Conservation (phyloP, 1,140 invertebrate genomes). For the Achatina immaculata region DNA sequence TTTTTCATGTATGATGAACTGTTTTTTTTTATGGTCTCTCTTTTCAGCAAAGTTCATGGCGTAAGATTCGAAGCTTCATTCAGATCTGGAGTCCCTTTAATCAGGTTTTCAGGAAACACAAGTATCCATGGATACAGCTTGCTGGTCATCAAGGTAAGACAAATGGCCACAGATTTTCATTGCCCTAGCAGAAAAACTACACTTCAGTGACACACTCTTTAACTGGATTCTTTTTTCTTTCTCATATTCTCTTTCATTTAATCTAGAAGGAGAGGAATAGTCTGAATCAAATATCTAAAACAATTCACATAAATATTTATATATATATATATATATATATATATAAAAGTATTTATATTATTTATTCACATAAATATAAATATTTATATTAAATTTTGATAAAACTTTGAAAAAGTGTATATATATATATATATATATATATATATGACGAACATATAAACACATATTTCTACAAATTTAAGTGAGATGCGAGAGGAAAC, state of each 20-base stretch:
- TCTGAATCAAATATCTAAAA: no score
- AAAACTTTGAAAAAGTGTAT: no score
- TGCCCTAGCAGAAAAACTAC: background rate
- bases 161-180: background rate
- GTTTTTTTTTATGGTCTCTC: conserved; percentile 50
- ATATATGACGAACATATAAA: no score
- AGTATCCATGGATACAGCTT: conserved; percentile 95
- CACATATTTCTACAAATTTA: no score
- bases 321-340: no score
- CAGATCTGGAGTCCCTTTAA: conserved; percentile 97
- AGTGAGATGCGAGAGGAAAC: no score
- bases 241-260: background rate
- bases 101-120: conserved; percentile 94
- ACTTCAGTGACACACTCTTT: background rate
- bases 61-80: conserved; percentile 91
- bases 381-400: no score
- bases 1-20: background rate
- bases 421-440: no score
- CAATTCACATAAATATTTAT: no score
- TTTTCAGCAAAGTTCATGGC: conserved; percentile 91
- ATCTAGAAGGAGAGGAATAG: background rate
- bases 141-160: conserved; percentile 73
- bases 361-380: no score
- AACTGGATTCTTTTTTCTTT: background rate
- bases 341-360: no score